phyloP scores from a whole-genome alignment of 2,797 vertebrate species.

The Falco biarmicus region DNA sequence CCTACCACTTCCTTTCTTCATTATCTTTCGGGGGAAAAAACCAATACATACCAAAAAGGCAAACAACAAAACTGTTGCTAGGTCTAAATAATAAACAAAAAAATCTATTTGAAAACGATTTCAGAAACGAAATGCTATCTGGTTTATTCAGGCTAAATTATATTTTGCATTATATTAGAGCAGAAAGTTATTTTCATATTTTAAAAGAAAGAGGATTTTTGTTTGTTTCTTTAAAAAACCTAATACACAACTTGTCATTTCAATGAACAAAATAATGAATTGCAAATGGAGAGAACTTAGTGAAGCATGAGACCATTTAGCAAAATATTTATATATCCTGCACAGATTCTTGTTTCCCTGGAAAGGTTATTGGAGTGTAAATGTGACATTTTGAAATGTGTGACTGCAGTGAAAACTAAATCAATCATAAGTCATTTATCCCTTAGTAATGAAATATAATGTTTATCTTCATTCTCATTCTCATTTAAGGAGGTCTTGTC shows the following conservation, averaged over 20 bases:
- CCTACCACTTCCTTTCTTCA: not conserved
- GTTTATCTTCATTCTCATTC: slow-evolving; percentile 48
- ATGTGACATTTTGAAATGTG: slow-evolving; percentile 67
- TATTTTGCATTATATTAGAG: not conserved
- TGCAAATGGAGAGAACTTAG: slow-evolving; percentile 41
- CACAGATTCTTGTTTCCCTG: slow-evolving; percentile 42
- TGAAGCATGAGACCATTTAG: slow-evolving; percentile 53
- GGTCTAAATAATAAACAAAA: not conserved
- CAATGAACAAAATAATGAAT: slow-evolving; percentile 64
- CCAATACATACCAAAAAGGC: not conserved
- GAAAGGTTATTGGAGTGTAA: slow-evolving; percentile 69
- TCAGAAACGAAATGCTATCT: not conserved
- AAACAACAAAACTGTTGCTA: not conserved
- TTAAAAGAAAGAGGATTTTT: not conserved
- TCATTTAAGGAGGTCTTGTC: slow-evolving; percentile 51
- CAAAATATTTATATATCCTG: slow-evolving; percentile 65
- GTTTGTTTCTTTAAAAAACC: slow-evolving; percentile 7
- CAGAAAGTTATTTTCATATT: not conserved
- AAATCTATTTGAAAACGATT: not conserved
- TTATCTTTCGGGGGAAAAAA: not conserved
- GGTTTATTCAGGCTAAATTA: slow-evolving; percentile 1
- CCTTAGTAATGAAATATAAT: slow-evolving; percentile 53
- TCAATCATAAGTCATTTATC: slow-evolving; percentile 66
- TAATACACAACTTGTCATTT: slow-evolving; percentile 8
- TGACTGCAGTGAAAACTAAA: slow-evolving; percentile 51